Conservation (phyloP, 2,113 vertebrate genomes). For the Corydoras maculifer region DNA sequence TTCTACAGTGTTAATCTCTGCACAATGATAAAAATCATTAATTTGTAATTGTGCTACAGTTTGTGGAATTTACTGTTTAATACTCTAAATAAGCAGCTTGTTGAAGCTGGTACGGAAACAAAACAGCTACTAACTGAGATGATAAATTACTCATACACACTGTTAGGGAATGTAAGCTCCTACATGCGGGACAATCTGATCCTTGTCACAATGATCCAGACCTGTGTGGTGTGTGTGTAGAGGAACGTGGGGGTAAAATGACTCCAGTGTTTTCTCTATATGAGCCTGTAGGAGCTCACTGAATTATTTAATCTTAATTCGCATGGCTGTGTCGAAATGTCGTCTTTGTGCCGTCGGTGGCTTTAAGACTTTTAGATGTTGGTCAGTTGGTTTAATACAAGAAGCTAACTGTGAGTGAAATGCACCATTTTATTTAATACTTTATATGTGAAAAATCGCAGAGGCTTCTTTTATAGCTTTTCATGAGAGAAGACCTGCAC, state of each 20-base stretch:
- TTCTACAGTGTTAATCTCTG: too few relatives aligned
- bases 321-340: constrained; percentile 36
- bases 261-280: constrained; percentile 59
- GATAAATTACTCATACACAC: constrained; percentile 3
- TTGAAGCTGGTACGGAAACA: neutral
- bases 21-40: too few relatives aligned
- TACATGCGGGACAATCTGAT: constrained; percentile 25
- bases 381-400: neutral
- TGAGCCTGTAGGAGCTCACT: constrained; percentile 57
- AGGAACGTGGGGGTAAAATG: constrained; percentile 54
- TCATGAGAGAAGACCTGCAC: too few relatives aligned
- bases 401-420: too few relatives aligned
- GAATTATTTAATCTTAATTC: constrained; percentile 61
- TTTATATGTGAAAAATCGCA: too few relatives aligned
- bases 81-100: neutral
- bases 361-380: constrained; percentile 22
- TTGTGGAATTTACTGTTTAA: too few relatives aligned
- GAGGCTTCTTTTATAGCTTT: too few relatives aligned
- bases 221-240: constrained; percentile 32
- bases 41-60: too few relatives aligned
- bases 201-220: constrained; percentile 27
- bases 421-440: too few relatives aligned
- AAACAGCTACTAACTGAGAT: neutral
- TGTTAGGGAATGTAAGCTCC: constrained; percentile 20
- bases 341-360: constrained; percentile 29